Evolutionary conservation across 2,888 invertebrate species (phyloP).

Genomic region (Eupithecia insigniata): DNA sequence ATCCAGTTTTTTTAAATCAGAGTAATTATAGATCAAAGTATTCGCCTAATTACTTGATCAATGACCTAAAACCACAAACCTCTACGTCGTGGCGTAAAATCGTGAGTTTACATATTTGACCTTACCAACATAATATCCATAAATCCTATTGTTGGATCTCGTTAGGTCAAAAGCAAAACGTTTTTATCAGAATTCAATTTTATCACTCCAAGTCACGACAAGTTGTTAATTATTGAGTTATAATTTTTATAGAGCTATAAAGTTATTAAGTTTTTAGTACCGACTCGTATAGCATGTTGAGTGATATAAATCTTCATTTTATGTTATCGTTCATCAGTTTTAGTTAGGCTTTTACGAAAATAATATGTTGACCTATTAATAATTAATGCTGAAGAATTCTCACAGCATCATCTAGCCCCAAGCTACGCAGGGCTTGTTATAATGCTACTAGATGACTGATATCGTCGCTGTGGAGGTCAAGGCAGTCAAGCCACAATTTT

Average conservation of each 20-base stretch:
- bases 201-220: slow-evolving; percentile 64
- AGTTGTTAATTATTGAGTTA: slow-evolving; percentile 50
- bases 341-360: neutral
- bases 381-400: no score
- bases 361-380: neutral
- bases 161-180: slow-evolving; percentile 40
- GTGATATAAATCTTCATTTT: slow-evolving; percentile 24
- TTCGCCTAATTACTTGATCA: neutral
- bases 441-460: no score
- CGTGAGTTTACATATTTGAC: neutral
- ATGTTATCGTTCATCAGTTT: slow-evolving; percentile 11
- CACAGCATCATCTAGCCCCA: no score
- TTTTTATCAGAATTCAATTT: slow-evolving; percentile 53
- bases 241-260: slow-evolving; percentile 52
- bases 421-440: no score
- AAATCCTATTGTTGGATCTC: slow-evolving; percentile 55
- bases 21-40: neutral
- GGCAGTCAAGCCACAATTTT: no score
- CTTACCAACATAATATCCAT: slow-evolving; percentile 47
- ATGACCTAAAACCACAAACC: neutral
- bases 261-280: slow-evolving; percentile 46
- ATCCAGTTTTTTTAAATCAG: no score
- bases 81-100: neutral
- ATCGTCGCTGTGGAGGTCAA: no score
- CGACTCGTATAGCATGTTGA: slow-evolving; percentile 19